These are phyloP conservation scores for Strigamia crassipes DNA, from an alignment of 2,888 invertebrate genomes.

Conservation along the genomic window DNA sequence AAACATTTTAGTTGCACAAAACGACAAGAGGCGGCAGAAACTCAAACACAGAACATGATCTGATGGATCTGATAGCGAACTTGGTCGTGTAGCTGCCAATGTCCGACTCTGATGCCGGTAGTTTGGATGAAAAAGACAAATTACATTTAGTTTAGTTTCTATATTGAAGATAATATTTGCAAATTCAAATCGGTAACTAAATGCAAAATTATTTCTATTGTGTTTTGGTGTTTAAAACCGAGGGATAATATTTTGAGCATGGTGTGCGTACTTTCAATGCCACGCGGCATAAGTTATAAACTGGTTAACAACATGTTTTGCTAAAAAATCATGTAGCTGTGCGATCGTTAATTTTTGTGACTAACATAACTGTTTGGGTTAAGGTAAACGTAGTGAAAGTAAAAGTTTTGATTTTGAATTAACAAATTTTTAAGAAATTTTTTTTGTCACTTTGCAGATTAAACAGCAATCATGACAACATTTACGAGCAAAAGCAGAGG, in stretches of 20 bases:
- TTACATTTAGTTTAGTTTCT: neutral
- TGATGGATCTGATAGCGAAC: too few species aligned
- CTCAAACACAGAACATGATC: too few species aligned
- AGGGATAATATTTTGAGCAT: neutral
- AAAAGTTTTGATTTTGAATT: neutral
- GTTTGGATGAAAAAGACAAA: neutral
- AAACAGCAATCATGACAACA: slow-evolving; percentile 3
- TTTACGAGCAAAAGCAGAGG: slow-evolving; percentile 22
- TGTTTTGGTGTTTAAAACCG: neutral
- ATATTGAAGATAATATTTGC: neutral
- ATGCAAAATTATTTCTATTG: neutral
- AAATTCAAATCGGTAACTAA: neutral
- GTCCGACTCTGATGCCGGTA: neutral
- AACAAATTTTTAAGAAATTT: neutral
- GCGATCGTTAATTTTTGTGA: too few species aligned
- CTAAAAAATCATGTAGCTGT: neutral
- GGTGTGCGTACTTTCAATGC: neutral
- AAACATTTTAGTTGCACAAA: too few species aligned
- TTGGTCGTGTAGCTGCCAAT: neutral
- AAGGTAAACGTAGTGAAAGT: neutral
- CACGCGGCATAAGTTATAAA: neutral
- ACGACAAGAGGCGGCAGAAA: too few species aligned
- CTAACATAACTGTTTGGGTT: neutral
- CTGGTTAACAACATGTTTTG: neutral
- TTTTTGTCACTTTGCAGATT: slow-evolving; percentile 1